These are phyloP conservation scores for Reticulitermes lucifugus DNA, from an alignment of 2,888 invertebrate species.

Conservation along the genomic window DNA sequence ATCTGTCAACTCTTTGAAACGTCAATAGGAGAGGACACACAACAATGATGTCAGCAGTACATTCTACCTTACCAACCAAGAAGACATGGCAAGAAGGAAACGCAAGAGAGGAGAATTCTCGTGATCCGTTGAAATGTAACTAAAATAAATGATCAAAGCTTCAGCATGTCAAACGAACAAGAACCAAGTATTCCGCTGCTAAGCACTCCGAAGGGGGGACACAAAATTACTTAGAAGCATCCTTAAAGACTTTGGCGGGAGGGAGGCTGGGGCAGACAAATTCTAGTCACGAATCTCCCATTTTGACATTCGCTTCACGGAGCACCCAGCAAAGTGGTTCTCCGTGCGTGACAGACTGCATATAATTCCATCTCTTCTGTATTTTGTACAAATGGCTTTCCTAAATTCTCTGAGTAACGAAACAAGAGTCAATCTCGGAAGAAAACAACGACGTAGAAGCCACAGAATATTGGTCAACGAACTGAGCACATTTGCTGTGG, in stretches of 20 bases:
- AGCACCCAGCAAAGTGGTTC: neutral
- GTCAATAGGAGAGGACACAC: no score
- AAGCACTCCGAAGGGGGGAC: neutral
- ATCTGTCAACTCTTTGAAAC: no score
- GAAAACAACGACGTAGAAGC: neutral
- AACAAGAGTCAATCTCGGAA: neutral
- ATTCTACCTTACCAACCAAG: no score
- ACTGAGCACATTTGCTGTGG: no score
- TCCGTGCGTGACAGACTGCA: neutral
- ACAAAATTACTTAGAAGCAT: neutral
- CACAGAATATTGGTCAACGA: no score
- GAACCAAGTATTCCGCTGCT: neutral
- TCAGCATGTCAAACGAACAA: no score
- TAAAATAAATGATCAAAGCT: no score
- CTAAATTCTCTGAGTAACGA: neutral
- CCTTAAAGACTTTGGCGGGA: neutral
- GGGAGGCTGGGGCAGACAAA: neutral
- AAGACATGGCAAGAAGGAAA: no score
- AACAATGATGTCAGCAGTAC: no score
- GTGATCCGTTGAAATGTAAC: no score
- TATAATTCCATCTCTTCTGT: neutral
- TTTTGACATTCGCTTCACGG: slow-evolving; percentile 10
- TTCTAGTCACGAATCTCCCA: neutral
- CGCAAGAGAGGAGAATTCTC: no score
- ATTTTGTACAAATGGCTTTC: neutral